A percentile compares a stretch with the other conserved stretches of the same genome.
Conservation (phyloP, 1,140 invertebrate species). For the Colletes latitarsis region DNA sequence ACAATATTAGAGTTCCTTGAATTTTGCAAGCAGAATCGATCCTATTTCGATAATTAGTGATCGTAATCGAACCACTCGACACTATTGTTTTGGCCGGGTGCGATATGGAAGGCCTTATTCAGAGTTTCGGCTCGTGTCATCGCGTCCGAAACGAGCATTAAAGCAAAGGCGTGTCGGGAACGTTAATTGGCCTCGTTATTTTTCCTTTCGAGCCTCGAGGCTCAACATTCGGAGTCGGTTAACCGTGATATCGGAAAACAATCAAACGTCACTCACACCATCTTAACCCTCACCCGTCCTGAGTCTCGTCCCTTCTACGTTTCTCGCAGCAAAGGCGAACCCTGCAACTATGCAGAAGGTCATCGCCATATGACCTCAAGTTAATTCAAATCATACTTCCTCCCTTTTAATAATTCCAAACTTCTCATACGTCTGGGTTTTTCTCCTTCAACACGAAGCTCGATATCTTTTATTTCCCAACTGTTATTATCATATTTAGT, state of each 20-base stretch:
- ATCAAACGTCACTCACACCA: constrained; percentile 53
- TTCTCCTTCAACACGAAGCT: not conserved
- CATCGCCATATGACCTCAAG: constrained; percentile 22
- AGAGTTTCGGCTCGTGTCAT: not conserved
- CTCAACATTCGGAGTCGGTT: constrained; percentile 45
- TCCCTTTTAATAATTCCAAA: constrained; percentile 45
- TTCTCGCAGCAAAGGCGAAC: not conserved
- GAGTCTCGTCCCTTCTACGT: constrained; percentile 11
- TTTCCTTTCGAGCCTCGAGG: constrained; percentile 39
- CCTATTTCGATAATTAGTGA: too few species aligned
- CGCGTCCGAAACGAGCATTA: not conserved
- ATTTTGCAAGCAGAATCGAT: too few species aligned
- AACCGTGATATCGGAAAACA: constrained; percentile 69
- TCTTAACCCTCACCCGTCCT: not conserved
- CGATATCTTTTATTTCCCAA: not conserved
- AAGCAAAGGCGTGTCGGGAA: constrained; percentile 17
- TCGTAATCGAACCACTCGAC: too few species aligned
- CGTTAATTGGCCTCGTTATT: constrained; percentile 69
- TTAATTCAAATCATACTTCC: constrained; percentile 60
- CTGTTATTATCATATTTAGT: too few species aligned
- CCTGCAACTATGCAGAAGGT: constrained; percentile 4
- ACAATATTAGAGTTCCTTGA: too few species aligned
- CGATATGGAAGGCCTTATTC: not conserved
- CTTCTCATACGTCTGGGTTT: too few species aligned
- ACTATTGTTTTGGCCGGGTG: not conserved